Evolutionary conservation across 2,888 invertebrate genomes (phyloP).

Genomic region (Drosophila mayaguana): DNA sequence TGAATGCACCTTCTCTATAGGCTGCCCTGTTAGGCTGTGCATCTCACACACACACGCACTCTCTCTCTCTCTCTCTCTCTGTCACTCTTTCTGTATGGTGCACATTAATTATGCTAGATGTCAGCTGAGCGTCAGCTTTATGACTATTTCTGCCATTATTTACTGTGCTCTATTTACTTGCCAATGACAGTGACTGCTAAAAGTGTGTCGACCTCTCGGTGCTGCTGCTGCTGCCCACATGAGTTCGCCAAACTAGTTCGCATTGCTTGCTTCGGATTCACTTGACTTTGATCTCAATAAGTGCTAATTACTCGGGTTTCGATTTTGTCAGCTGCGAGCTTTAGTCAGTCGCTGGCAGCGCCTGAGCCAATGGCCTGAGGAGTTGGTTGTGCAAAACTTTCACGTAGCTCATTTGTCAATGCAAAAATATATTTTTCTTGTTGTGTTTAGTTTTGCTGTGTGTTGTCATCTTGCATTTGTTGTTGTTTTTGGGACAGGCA

Average conservation of each 20-base stretch:
- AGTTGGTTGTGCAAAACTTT: constrained; percentile 67
- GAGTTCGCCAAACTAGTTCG: constrained; percentile 58
- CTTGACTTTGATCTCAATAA: constrained; percentile 78
- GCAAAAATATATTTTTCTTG: constrained; percentile 54
- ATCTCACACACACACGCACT: not conserved
- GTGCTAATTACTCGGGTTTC: constrained; percentile 70
- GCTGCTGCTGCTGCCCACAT: constrained; percentile 45
- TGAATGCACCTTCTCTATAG: constrained; percentile 12
- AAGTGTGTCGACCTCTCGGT: constrained; percentile 69
- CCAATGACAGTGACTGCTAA: constrained; percentile 75
- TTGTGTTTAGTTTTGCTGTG: constrained; percentile 11
- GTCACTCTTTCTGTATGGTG: not conserved
- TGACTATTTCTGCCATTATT: constrained; percentile 48
- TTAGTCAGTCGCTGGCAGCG: not conserved
- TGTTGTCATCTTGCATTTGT: constrained; percentile 42
- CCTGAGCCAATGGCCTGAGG: constrained; percentile 18
- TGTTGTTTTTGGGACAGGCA: constrained; percentile 34
- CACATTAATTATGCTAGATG: constrained; percentile 65
- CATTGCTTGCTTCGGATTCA: constrained; percentile 45
- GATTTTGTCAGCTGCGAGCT: constrained; percentile 50
- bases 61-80: not conserved
- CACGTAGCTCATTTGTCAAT: constrained; percentile 79
- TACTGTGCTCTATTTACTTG: constrained; percentile 68
- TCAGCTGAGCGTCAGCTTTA: constrained; percentile 36
- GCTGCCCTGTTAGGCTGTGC: not conserved